Percentiles rank a stretch among this genome's conserved stretches.
Evolutionary conservation across 2,888 invertebrate genomes (phyloP).

Genomic region (Brassicogethes aeneus): DNA sequence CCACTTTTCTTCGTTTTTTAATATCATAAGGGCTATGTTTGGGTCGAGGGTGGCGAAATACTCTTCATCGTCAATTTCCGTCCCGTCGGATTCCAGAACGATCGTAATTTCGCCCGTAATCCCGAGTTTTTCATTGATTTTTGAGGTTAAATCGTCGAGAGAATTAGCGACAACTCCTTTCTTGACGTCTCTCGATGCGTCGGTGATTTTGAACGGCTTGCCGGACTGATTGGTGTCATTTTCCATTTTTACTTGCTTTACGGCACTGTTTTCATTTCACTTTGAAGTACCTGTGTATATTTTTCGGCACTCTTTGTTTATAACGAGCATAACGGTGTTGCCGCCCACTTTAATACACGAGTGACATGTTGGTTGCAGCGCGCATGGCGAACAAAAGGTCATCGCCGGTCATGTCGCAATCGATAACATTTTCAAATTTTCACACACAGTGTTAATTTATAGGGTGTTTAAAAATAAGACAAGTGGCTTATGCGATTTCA

Average conservation of each 20-base stretch:
- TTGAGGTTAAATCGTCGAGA: conserved; percentile 65
- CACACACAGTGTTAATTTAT: too few species aligned
- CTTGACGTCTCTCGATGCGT: conserved; percentile 68
- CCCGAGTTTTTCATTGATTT: conserved; percentile 66
- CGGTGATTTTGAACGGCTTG: conserved; percentile 72
- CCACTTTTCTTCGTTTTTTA: conserved; percentile 72
- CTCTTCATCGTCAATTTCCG: conserved; percentile 92
- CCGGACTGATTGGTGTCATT: conserved; percentile 42
- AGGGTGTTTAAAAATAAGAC: too few species aligned
- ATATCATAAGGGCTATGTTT: conserved; percentile 77
- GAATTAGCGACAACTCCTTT: conserved; percentile 76
- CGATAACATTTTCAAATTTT: too few species aligned
- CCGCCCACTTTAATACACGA: conserved; percentile 21
- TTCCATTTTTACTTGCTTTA: conserved; percentile 46
- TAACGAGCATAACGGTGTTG: conserved; percentile 19
- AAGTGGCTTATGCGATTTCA: too few species aligned
- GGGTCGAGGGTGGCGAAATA: conserved; percentile 86
- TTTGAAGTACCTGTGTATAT: too few species aligned
- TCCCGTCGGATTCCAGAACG: conserved; percentile 86
- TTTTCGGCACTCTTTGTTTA: conserved; percentile 14
- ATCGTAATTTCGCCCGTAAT: conserved; percentile 61
- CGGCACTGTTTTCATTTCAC: too few species aligned
- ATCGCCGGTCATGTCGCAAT: conserved; percentile 17
- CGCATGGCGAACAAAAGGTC: conserved; percentile 26
- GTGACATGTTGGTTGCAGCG: conserved; percentile 16